Evolutionary conservation across 2,888 invertebrate genomes (phyloP), one percentile per base, ranked within the genome.

Genomic region (Amorpha juglandis): DNA sequence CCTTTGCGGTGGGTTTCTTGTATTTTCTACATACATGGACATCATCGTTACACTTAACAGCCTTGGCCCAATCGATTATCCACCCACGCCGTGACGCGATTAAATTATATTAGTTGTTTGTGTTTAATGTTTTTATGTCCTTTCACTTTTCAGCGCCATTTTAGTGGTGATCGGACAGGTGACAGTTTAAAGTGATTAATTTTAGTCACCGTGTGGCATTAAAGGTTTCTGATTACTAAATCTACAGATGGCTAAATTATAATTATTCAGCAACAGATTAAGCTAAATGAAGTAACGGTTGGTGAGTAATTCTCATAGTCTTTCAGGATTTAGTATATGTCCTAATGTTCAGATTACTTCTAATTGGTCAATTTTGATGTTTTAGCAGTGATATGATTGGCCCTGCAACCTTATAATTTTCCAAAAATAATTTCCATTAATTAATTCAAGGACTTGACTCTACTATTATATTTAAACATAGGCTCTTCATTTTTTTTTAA

Each of bases 61-160:
- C 79, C 80, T 79, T 77, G 80, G 65, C 67, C 66, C 38, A 68
- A 74, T 73, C 70, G 74, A 77, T 78, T 74, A 62, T 65, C 75
- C 78, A 68, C 79, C 79, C 73, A 79, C 79, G 27, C 1, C 6
- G 33, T 58, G 67, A 45, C 67, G 70, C 62, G 63, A 64, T 68
- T 71, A 21, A 58, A 68, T 69, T 67, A 66, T 68, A 66, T 69
- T 62, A 64, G 62, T 48, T 67, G 63, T 65, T 68, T 62, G 38
- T 62, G 38, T 65, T 51, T 67, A 51, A 19, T 62, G 45, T 53
- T 38, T 33, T 55, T n/a, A 47, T 55, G 33, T 64, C 53, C 35
- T 53, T 33, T 45, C 53, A 33, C 64, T 47, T 64, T 42, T 42
- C 42, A 42, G 42, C 19, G 6, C 52, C 52, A 19, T 58, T 42